Evolutionary conservation across 2,888 invertebrate genomes (phyloP), one percentile per base, ranked within the genome.

Genomic region (Cacoxenus indagator): DNA sequence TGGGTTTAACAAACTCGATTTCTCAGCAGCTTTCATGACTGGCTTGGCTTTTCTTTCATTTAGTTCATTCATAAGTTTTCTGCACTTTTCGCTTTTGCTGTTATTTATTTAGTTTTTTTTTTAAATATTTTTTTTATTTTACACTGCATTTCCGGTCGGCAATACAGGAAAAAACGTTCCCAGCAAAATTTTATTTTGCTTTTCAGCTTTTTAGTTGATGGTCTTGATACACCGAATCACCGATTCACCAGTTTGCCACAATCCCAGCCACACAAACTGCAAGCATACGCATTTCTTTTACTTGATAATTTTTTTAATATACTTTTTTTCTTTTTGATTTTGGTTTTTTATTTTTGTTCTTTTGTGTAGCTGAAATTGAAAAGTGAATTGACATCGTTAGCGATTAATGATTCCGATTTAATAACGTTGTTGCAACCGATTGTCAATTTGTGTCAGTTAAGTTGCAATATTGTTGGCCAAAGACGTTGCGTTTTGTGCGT

Each of bases 81-180:
- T 71, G 70, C 70, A 27, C 61, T 73, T 45, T 69, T 55, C 27
- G 72, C 67, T 76, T 73, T 69, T 61, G 77, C 76, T 81, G 66
- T 81, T 55, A 27, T 61, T 61, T 61, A 61, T 61, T 37, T 26
- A 61, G 37, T 22, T 76, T 74, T 81, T n/a, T n/a, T n/a, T n/a
- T n/a, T n/a, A n/a, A n/a, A n/a, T n/a, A n/a, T n/a, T n/a, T n/a
- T n/a, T n/a, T n/a, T n/a, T 76, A 77, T 78, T 80, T 70, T 72
- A 76, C 80, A 73, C 74, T 80, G 76, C 73, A 73, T 76, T 81
- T 80, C 82, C 79, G 79, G 82, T 75, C 77, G 68, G 73, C 62
- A 71, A 51, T 71, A 70, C 72, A 73, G 78, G 75, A 73, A 79
- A 81, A 81, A 77, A 79, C 78, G 80, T 78, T 75, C 72, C 71